Conservation (phyloP, 2,113 vertebrate species). For the Glaucidium brasilianum region DNA sequence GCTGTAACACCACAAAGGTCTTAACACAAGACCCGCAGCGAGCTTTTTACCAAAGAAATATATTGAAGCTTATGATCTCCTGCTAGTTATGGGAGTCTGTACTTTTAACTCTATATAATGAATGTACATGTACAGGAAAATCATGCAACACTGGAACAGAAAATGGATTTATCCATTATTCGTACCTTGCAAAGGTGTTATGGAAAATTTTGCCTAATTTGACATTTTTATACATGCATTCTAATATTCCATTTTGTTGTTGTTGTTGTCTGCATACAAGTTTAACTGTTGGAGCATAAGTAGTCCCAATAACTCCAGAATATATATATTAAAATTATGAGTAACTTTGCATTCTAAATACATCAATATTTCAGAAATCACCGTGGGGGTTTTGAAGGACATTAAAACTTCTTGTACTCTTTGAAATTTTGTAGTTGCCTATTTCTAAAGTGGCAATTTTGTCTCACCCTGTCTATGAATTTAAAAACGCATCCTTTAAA, state of each 20-base stretch:
- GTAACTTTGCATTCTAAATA: neutral
- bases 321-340: neutral
- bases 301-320: neutral
- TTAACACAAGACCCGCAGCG: neutral
- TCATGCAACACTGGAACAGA: neutral
- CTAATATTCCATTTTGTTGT: neutral
- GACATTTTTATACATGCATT: neutral
- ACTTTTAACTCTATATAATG: neutral
- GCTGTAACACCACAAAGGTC: neutral
- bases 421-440: neutral
- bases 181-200: neutral
- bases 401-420: neutral
- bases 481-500: neutral
- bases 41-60: neutral
- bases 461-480: neutral
- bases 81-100: neutral
- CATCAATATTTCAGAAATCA: neutral
- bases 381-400: neutral
- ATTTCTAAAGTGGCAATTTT: neutral
- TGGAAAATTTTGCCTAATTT: neutral
- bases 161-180: neutral
- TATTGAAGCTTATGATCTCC: neutral
- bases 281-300: neutral
- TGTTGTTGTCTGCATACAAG: neutral
- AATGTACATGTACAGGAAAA: neutral